These are phyloP conservation scores for Rachycentron canadum DNA, from an alignment of 2,797 vertebrate genomes.

Conservation along the genomic window DNA sequence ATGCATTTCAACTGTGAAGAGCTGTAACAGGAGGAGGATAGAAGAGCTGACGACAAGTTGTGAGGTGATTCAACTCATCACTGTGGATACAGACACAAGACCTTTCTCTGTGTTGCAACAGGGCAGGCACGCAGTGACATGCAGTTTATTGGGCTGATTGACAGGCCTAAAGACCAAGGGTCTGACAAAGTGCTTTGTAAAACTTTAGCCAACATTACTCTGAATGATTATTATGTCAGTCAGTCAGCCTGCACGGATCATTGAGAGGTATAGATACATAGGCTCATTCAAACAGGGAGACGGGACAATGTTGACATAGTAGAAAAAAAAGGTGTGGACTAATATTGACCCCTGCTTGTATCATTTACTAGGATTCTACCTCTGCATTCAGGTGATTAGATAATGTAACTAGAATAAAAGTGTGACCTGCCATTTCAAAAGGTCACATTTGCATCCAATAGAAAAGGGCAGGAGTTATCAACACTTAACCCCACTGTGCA, in stretches of 20 bases:
- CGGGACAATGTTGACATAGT: background rate
- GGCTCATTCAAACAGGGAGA: background rate
- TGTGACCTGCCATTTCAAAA: slow-evolving; percentile 10
- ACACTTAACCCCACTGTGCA: background rate
- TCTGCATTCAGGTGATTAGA: background rate
- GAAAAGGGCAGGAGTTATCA: background rate
- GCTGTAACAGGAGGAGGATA: slow-evolving; percentile 20
- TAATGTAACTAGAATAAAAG: slow-evolving; percentile 3
- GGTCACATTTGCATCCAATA: slow-evolving; percentile 23
- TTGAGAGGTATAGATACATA: too few species aligned
- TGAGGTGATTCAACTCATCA: slow-evolving; percentile 6
- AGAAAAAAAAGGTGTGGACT: fast-evolving
- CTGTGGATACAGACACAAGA: slow-evolving; percentile 11
- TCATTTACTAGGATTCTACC: background rate
- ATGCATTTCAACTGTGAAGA: slow-evolving; percentile 15
- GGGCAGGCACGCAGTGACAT: background rate
- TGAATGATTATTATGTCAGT: background rate
- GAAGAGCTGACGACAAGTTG: background rate
- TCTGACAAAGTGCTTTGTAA: background rate
- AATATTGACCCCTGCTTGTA: too few species aligned
- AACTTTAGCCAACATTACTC: background rate
- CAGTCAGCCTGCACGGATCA: background rate
- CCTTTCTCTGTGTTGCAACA: slow-evolving; percentile 1
- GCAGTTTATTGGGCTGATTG: background rate
- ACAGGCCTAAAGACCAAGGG: background rate